Evolutionary conservation across 2,888 invertebrate species (phyloP).

Genomic region (Tetheella fluctuosa): DNA sequence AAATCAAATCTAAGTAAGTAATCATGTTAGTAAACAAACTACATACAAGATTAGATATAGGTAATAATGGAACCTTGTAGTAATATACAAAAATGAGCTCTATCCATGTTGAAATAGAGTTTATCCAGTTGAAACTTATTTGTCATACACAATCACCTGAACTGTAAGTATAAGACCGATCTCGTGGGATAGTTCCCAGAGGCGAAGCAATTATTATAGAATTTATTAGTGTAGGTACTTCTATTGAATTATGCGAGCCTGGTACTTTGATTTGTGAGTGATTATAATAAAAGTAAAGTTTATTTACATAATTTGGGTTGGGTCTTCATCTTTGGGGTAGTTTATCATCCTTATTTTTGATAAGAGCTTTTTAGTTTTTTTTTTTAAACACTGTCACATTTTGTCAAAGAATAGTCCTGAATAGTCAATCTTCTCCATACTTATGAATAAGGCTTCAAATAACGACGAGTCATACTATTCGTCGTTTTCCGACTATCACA

Average conservation of each 20-base stretch:
- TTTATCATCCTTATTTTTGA: no score
- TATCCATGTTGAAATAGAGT: slow-evolving; percentile 23
- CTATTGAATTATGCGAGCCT: slow-evolving; percentile 55
- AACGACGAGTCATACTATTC: no score
- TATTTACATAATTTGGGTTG: not conserved
- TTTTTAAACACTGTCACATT: no score
- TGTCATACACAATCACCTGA: slow-evolving; percentile 41
- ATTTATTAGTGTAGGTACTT: slow-evolving; percentile 46
- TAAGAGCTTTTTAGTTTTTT: no score
- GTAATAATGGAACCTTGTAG: not conserved
- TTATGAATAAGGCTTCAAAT: no score
- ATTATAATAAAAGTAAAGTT: not conserved
- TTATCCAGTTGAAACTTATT: slow-evolving; percentile 16
- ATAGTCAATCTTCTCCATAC: no score
- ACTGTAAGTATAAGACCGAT: slow-evolving; percentile 47
- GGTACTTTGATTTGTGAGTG: slow-evolving; percentile 40
- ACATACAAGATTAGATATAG: not conserved
- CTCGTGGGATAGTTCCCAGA: slow-evolving; percentile 78
- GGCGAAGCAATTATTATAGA: slow-evolving; percentile 40
- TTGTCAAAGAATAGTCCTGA: no score
- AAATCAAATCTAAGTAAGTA: not conserved
- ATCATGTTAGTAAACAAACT: slow-evolving; percentile 2
- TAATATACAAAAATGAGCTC: slow-evolving; percentile 17
- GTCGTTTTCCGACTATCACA: no score
- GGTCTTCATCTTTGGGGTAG: not conserved